Evolutionary conservation across 2,888 invertebrate species (phyloP).

Genomic region (Aleiodes alternator): DNA sequence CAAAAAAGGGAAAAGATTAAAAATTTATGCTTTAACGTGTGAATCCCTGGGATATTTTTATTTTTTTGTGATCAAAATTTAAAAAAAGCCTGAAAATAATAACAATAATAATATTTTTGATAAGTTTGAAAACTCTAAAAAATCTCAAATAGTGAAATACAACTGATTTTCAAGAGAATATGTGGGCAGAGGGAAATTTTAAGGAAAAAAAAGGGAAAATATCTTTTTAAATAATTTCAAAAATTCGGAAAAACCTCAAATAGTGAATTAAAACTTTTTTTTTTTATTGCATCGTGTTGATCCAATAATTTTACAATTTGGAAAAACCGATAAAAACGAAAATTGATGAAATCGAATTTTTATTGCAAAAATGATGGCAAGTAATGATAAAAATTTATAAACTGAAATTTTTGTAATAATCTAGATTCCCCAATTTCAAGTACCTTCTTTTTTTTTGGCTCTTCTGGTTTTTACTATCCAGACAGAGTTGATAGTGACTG

Average conservation of each 20-base stretch:
- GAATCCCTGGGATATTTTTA: background rate
- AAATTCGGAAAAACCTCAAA: too few relatives aligned
- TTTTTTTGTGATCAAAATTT: too few relatives aligned
- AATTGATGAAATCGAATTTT: background rate
- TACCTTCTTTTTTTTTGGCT: background rate
- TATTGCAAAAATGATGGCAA: background rate
- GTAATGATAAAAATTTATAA: constrained; percentile 26
- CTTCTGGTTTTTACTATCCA: background rate
- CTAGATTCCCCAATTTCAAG: constrained; percentile 17
- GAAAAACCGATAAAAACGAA: too few relatives aligned
- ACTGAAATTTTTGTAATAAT: constrained; percentile 28
- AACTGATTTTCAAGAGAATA: too few relatives aligned
- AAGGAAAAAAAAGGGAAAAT: background rate
- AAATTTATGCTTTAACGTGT: background rate
- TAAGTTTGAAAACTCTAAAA: too few relatives aligned
- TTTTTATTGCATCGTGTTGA: too few relatives aligned
- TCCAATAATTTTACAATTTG: background rate
- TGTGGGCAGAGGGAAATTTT: too few relatives aligned
- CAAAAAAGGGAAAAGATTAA: background rate
- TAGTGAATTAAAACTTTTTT: too few relatives aligned
- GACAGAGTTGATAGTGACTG: constrained; percentile 12
- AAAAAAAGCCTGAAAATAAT: too few relatives aligned
- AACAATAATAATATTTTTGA: too few relatives aligned
- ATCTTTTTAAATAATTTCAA: too few relatives aligned
- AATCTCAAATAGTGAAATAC: too few relatives aligned